Evolutionary conservation across 1,140 invertebrate species (phyloP), one percentile per base, ranked within the genome.

Genomic region (Atopsyche davidsoni): DNA sequence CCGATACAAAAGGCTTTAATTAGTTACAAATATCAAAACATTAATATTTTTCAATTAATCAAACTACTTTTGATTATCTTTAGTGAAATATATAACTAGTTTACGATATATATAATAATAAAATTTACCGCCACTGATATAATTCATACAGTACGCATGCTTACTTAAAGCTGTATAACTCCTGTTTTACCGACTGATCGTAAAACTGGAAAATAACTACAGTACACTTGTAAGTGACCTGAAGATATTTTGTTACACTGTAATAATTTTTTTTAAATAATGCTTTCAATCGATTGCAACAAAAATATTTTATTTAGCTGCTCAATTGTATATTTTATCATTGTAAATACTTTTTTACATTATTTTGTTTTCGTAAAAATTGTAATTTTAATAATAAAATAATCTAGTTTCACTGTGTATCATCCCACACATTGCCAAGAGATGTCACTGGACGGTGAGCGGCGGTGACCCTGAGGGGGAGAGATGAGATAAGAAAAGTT

Each of bases 401-500:
- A 28, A 6, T 6, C n/a, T 28, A 28, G 6, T 28, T 28, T 28
- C n/a, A n/a, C n/a, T n/a, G n/a, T n/a, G n/a, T n/a, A n/a, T n/a
- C n/a, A n/a, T n/a, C n/a, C n/a, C n/a, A n/a, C n/a, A n/a, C n/a
- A n/a, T n/a, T n/a, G n/a, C n/a, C n/a, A n/a, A n/a, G n/a, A n/a
- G n/a, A n/a, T n/a, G n/a, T n/a, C n/a, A n/a, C n/a, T n/a, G n/a
- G n/a, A n/a, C n/a, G n/a, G n/a, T n/a, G n/a, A n/a, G n/a, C n/a
- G n/a, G n/a, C n/a, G n/a, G n/a, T n/a, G n/a, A n/a, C 44, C 19
- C 9, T 24, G 21, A n/a, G n/a, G n/a, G n/a, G n/a, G n/a, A n/a
- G n/a, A n/a, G n/a, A n/a, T n/a, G n/a, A n/a, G 14, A 46, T 46
- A 24, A 46, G 18, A 35, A 46, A 36, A 46, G 41, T 43, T 25